Conservation (phyloP, 2,113 vertebrate genomes). For the Antigone vipio region DNA sequence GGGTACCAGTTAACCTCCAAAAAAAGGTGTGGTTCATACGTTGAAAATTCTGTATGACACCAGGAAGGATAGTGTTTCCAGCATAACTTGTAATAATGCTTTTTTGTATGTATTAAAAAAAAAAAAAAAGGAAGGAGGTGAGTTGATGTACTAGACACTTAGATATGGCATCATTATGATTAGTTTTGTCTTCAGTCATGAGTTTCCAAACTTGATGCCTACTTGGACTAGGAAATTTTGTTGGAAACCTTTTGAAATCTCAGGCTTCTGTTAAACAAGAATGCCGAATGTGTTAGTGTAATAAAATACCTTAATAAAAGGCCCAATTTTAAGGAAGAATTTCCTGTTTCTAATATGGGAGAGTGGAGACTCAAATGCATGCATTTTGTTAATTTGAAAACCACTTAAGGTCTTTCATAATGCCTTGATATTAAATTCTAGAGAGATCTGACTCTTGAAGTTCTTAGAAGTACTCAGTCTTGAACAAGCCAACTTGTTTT, state of each 20-base stretch:
- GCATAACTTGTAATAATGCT: neutral
- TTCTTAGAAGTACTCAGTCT: neutral
- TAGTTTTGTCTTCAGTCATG: neutral
- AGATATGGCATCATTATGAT: neutral
- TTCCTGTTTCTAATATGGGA: neutral
- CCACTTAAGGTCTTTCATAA: neutral
- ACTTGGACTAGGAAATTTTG: neutral
- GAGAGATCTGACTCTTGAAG: neutral
- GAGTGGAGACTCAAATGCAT: neutral
- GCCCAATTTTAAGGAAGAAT: neutral
- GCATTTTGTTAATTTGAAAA: neutral
- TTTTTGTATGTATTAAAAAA: neutral
- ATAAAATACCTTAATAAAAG: neutral
- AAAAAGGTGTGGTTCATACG: neutral
- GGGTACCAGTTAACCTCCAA: neutral
- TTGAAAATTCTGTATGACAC: neutral
- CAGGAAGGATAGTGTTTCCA: neutral
- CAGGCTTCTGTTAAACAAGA: neutral
- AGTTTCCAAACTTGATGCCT: neutral
- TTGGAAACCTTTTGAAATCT: neutral
- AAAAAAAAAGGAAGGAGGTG: neutral
- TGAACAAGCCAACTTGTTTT: neutral
- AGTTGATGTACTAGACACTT: neutral
- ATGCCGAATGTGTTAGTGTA: neutral
- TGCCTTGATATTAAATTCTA: neutral